Evolutionary conservation across 2,113 vertebrate genomes (phyloP), one percentile per base, ranked within the genome.

Genomic region (Verasper variegatus): DNA sequence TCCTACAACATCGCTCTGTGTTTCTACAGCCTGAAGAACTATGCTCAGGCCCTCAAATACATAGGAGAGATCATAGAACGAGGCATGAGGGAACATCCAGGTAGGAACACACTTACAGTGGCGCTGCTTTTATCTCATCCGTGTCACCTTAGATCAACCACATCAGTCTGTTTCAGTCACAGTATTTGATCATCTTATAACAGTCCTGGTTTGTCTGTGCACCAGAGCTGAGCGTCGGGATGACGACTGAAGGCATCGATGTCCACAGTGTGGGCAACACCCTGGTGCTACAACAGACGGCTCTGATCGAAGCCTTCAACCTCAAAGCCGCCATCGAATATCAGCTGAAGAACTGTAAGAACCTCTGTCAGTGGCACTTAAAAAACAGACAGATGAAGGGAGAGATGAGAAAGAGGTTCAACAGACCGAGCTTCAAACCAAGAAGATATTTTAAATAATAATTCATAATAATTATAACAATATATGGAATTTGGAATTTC

Each of bases 261-360:
- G 94, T 98, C 14, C 95, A 94, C 80, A 99, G 98, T 0, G 98
- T 99, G 1, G 97, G 98, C 54, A 99, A 98, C 93, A 99, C 97
- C 0, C 86, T 96, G 71, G 95, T 97, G 0, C 95, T 99, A 68
- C 97, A 98, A 51, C 95, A 96, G 89, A 97, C 97, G 0, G 96
- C 97, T 6, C 92, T 99, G 67, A 96, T 99, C 57, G 97, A 99
- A 90, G 97, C 96, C 70, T 98, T 98, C 89, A 99, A 99, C 93
- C 95, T 99, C 47, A 99, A 98, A 88, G 97, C 97, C 0, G 97
- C 97, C 81, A 97, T 99, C 3, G 96, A 99, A 80, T 99, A 96
- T 88, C 97, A 98, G 80, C 90, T 97, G 73, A 95, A 84, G 82
- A 98, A 98, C 87, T 17, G 95, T 93, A 90, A 95, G 83, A 56